Base-by-base conservation (phyloP, 1,140 invertebrate species). In the Holotrichia oblita region DNA sequence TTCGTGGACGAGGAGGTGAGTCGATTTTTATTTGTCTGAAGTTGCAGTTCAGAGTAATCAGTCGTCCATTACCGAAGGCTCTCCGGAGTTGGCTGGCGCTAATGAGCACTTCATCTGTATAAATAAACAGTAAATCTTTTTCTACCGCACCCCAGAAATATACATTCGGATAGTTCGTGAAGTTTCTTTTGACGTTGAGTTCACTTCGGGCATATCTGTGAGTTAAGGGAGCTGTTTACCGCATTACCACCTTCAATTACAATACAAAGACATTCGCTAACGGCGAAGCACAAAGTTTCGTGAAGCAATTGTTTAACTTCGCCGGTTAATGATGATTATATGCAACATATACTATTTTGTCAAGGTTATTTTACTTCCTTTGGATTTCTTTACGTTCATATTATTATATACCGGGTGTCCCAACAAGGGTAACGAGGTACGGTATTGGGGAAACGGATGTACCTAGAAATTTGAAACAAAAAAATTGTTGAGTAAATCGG, bases 11-110 rank as follows among this genome's bases (percentile, higher is more conserved):
- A 48, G 44, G 44, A 9, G 61, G 7, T 6, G 12, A 69, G 61
- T 69, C 12, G 61, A 34, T 69, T 69, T 69, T 69, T 69, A 69
- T 69, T 69, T 34, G 61, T 69, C 27, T 20, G 22, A 69, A 69
- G 61, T 69, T 69, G 12, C 61, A 69, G 20, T 27, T 14, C 22
- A 34, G 61, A 27, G 61, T 69, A 69, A 27, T 69, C 61, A 69
- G 61, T 34, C 17, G 20, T 8, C 48, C 48, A 55, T 55, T 55
- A 55, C 48, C n/a, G 48, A 7, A n/a, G 48, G 14, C 14, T 14
- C 14, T n/a, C 17, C 48, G n/a, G 14, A 55, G 17, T 14, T 55
- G 48, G 48, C 27, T 34, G 12, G 48, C 48, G 48, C 48, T 55
- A 55, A 55, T 55, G 48, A 55, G 48, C 48, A 55, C 48, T 55